Base-by-base conservation (phyloP, 2,888 invertebrate genomes). In the Cactoblastis cactorum region DNA sequence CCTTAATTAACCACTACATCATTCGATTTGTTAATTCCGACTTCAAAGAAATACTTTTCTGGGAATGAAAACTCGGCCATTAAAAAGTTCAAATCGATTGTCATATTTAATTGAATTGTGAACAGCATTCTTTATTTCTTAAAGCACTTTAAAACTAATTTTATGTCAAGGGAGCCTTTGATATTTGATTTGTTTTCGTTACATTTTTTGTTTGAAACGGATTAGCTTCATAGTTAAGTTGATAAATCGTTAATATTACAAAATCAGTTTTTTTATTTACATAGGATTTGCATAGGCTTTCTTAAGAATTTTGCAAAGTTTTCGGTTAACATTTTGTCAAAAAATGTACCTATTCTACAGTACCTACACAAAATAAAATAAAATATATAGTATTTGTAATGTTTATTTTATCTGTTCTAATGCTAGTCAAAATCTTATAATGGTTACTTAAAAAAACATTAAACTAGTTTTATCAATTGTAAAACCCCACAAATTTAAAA, bases 1-100 rank as follows among this genome's bases (percentile, higher is more conserved):
- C 51, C 59, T 69, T 77, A 80, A 79, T 80, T 79, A 75, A 61
- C 52, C 48, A 57, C 62, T 76, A 68, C 56, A 67, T 77, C 76
- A 70, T 68, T 68, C 65, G 65, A 60, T 59, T 56, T 65, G 67
- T 66, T 17, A 18, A 39, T 61, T 58, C 57, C 55, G 62, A 70
- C 74, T 63, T 72, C 66, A 67, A 75, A 74, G 63, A 56, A 56
- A 58, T 65, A 57, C 57, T 59, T 51, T 56, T 53, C n/a, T 52
- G 45, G 34, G 37, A 43, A 28, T 22, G 22, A 37, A 47, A 47
- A 35, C 46, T 35, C 17, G 38, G 17, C 46, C 48, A 48, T 48
- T 38, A 48, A 38, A 37, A 48, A 48, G 38, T 48, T 48, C 38
- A 48, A 24, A 18, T 19, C 15, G 32, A 48, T 48, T 37, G 38